These are phyloP conservation scores for Danio kyathit DNA, from an alignment of 2,797 vertebrate genomes.

Conservation along the genomic window DNA sequence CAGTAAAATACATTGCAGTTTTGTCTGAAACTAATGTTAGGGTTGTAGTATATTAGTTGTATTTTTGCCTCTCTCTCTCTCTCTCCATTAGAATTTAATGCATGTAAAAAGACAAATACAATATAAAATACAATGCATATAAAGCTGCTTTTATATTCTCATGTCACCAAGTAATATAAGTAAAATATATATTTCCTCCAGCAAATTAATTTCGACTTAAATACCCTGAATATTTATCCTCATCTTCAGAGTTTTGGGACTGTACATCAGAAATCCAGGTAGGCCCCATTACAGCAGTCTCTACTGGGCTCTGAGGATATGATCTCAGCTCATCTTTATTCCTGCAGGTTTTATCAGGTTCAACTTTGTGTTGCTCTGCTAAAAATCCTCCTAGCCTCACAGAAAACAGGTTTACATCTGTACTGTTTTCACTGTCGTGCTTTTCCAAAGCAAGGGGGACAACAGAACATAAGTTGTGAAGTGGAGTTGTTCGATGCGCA, in stretches of 20 bases:
- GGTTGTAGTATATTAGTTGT: too few species aligned
- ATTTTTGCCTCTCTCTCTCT: too few species aligned
- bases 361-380: not conserved
- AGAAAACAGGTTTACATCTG: conserved; percentile 46
- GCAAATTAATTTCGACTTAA: conserved; percentile 13
- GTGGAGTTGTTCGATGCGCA: too few species aligned
- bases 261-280: not conserved
- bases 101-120: not conserved
- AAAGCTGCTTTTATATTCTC: not conserved
- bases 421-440: not conserved
- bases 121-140: not conserved
- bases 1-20: too few species aligned
- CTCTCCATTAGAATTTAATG: not conserved
- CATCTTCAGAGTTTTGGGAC: not conserved
- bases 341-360: not conserved
- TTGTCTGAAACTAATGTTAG: too few species aligned
- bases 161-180: not conserved
- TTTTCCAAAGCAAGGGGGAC: not conserved
- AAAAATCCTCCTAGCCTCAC: conserved; percentile 5
- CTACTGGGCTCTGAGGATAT: not conserved
- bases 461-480: not conserved
- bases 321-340: not conserved
- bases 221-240: conserved; percentile 19
- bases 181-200: not conserved
- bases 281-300: not conserved